Evolutionary conservation across 2,797 vertebrate genomes (phyloP).

Genomic region (Pyrrhura leucotis): DNA sequence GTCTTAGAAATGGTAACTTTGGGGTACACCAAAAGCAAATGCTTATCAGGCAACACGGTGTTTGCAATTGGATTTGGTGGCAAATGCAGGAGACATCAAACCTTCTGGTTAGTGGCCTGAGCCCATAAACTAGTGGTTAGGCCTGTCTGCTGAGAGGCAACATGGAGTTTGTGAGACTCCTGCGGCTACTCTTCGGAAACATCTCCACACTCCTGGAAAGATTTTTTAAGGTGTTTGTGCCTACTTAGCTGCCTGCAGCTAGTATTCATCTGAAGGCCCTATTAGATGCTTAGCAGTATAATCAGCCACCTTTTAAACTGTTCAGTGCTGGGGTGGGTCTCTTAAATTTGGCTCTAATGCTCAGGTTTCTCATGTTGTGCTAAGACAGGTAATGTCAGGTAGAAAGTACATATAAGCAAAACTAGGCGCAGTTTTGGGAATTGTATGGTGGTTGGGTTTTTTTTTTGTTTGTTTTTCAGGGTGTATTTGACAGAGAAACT

Average conservation of each 20-base stretch:
- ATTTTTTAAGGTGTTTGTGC: background rate
- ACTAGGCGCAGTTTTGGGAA: background rate
- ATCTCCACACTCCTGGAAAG: background rate
- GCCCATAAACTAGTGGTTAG: background rate
- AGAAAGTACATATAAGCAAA: background rate
- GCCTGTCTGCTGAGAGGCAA: background rate
- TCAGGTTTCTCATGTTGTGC: background rate
- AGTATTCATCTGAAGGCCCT: background rate
- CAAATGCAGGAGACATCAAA: background rate
- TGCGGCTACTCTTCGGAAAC: background rate
- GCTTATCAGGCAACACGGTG: accelerated
- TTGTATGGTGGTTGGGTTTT: accelerated
- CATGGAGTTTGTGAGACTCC: background rate
- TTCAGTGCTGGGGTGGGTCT: background rate
- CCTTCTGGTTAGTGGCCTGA: background rate
- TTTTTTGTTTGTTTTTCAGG: background rate
- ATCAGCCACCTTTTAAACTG: background rate
- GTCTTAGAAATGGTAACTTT: background rate
- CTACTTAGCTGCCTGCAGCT: background rate
- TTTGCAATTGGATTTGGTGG: background rate
- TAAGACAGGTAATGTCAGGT: background rate
- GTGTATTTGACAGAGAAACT: background rate
- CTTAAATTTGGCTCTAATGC: background rate
- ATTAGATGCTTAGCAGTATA: background rate
- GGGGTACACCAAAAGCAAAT: background rate